A percentile compares a stretch with the other conserved stretches of the same genome.
Evolutionary conservation across 2,797 vertebrate genomes (phyloP).

Genomic region (Podargus strigoides): DNA sequence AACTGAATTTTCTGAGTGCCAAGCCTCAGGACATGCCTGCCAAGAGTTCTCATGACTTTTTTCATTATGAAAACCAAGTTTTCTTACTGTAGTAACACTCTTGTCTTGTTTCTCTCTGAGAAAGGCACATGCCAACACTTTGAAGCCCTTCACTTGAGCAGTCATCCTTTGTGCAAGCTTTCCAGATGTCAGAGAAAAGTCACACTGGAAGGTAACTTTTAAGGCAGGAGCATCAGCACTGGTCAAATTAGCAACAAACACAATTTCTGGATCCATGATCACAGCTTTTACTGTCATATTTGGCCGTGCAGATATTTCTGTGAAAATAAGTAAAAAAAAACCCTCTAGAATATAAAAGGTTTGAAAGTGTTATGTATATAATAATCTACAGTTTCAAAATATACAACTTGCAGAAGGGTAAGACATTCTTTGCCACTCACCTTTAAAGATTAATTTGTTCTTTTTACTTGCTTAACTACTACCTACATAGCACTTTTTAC

Average conservation of each 20-base stretch:
- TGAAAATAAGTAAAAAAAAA: neutral
- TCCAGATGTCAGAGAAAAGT: conserved; percentile 74
- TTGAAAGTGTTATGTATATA: neutral
- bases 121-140: conserved; percentile 90
- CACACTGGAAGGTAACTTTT: conserved; percentile 86
- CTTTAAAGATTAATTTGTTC: neutral
- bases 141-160: conserved; percentile 83
- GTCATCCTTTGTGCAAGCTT: conserved; percentile 76
- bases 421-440: neutral
- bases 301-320: conserved; percentile 54
- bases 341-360: neutral
- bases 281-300: conserved; percentile 80
- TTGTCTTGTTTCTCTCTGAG: conserved; percentile 77
- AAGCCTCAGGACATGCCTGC: rapidly evolving
- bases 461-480: neutral
- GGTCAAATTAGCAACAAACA: conserved; percentile 91
- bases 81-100: conserved; percentile 85
- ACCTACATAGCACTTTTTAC: neutral
- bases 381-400: neutral
- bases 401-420: neutral
- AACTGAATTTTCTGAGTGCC: neutral
- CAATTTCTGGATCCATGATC: conserved; percentile 90
- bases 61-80: neutral
- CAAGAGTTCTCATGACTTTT: neutral
- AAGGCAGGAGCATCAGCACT: conserved; percentile 88